Evolutionary conservation across 2,113 vertebrate species (phyloP), one percentile per base, ranked within the genome.

Genomic region (Azemiops feae): DNA sequence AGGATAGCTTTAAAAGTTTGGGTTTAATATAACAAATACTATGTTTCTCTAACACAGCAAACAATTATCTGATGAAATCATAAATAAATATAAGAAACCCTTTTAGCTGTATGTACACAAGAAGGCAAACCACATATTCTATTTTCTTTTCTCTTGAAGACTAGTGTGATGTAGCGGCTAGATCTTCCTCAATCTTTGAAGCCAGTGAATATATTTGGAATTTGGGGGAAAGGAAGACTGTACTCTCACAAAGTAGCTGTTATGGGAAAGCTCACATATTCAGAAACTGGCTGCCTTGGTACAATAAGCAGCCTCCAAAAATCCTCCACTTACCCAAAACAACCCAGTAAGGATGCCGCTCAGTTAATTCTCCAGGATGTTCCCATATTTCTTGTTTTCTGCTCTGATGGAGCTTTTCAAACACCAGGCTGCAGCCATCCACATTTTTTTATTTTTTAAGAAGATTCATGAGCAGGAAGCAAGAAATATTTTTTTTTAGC

Each of bases 1-100:
- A 57, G 0, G 91, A 23, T 1, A 5, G 93, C 93, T 94, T 89
- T 92, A 39, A 87, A 92, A 92, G 27, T 14, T 47, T 81, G 52
- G 23, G 7, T 88, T 88, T 43, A 69, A 52, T 81, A 10, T 22
- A 81, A 81, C 18, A 60, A 47, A 55, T 50, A 30, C 39, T 52
- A 12, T 69, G 53, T 64, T 58, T 64, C 8, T 45, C 88, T 89
- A 52, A 52, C 16, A 54, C 52, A n/a, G 14, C n/a, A 64, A 53
- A 30, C 10, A 89, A 57, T 43, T 89, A 47, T 89, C 60, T 89
- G 60, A 69, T 55, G 50, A 81, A 74, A 43, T 14, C 45, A 69
- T 81, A 22, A 47, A 52, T 34, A 52, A 54, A 54, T 34, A 45
- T 69, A 50, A 12, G 45, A 30, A 91, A 91, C 11, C 16, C 1